Evolutionary conservation across 2,113 vertebrate species (phyloP), one percentile per base, ranked within the genome.

Genomic region (Progne subis): DNA sequence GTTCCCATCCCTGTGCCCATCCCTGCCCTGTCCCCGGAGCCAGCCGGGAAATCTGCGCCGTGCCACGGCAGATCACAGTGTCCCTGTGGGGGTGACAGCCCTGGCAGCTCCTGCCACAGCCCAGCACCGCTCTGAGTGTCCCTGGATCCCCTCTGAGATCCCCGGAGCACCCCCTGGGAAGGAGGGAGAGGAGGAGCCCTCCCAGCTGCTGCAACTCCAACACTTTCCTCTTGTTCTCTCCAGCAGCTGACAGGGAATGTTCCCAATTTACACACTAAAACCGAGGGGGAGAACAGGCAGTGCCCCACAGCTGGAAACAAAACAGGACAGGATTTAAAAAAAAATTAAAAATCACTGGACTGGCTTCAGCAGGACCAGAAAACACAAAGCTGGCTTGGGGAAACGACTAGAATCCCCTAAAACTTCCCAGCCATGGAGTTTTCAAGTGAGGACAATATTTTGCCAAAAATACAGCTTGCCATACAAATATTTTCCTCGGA

Each of bases 151-250:
- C 68, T 8, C 56, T 0, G 2, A 23, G 29, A 18, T 17, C 17
- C 44, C 44, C 1, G 4, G 19, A 32, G 53, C n/a, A 37, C 3
- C 28, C 50, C 1, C 0, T 7, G 37, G 18, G 25, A 32, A 13
- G 4, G 31, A 41, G 20, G 41, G 6, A 43, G 5, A 28, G 64
- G 15, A 55, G 64, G 14, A 87, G 19, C 29, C 65, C 60, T n/a
- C 69, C 68, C 1, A 4, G 25, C 41, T 31, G 6, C 59, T 3
- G 37, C 67, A 50, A 44, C 52, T 32, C 41, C 24, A 26, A 8
- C 11, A 1, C 7, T 19, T 7, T 7, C 37, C 81, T 32, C 4
- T 12, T 28, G 37, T 11, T 65, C 67, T 13, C 77, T 28, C 7
- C 15, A 1, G 67, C 41, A 39, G 63, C 68, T 71, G 57, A 7